Base-by-base conservation (phyloP, 2,113 vertebrate genomes). In the Vicugna pacos region DNA sequence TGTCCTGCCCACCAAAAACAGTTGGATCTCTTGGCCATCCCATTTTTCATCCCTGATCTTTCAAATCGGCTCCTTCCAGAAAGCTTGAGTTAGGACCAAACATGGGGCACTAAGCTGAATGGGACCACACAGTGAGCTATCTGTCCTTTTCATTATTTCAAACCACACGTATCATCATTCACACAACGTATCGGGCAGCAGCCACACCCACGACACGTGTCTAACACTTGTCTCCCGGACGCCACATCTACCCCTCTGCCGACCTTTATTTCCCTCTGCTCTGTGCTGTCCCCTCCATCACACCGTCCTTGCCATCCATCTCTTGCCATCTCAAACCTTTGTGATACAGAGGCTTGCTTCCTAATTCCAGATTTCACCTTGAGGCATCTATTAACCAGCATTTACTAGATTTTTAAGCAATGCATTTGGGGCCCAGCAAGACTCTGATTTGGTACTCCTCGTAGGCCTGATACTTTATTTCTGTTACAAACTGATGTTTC, bases 211-310 rank as follows among this genome's bases (percentile, higher is more conserved):
- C 75, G 14, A 50, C 2, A 14, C 1, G 22, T 13, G 32, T n/a
- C 16, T 56, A 22, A 67, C 3, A 32, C 0, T 4, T 10, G 15
- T 46, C 24, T 65, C 46, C 38, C 46, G 0, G 13, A 30, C 10
- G 13, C 28, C 42, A 24, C 50, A 50, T 30, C 8, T n/a, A n/a
- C 2, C 2, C n/a, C 15, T 19, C 20, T 17, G 14, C 22, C 0
- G 1, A 32, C 1, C 38, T 65, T 88, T 56, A n/a, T 46, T 56
- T 50, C 58, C 52, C 38, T 42, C 26, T 42, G 60, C 38, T 73
- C 17, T 17, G 38, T 19, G 20, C 4, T 35, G 30, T 30, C 26
- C 26, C 19, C 26, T 85, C 52, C 28, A 42, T 19, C 19, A 54
- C 6, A 64, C 16, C 7, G 5, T 16, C 35, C 32, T 52, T 70